phyloP scores from a whole-genome alignment of 1,140 invertebrate species.

The Gryllus bimaculatus region DNA sequence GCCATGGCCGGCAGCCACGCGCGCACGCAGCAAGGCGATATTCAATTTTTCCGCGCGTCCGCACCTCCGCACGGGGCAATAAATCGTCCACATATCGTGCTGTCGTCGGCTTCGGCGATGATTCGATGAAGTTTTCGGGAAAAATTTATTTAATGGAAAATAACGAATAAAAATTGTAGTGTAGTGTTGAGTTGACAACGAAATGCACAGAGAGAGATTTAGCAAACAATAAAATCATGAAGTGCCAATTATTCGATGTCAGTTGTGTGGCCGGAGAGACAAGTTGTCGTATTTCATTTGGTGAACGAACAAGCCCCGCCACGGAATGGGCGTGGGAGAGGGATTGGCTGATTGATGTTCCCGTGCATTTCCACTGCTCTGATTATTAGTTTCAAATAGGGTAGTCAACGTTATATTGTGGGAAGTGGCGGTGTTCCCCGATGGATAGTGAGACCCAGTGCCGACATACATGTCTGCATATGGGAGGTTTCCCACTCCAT shows the following conservation, averaged over 20 bases:
- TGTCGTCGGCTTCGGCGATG: not conserved
- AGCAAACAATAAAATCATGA: not conserved
- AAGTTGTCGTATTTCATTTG: conserved; percentile 1
- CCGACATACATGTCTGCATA: too few species aligned
- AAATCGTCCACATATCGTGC: not conserved
- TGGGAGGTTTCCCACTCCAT: too few species aligned
- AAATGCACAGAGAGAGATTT: not conserved
- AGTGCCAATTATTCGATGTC: not conserved
- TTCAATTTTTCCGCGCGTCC: not conserved
- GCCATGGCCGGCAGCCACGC: not conserved
- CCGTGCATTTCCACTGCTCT: too few species aligned
- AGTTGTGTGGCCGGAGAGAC: not conserved
- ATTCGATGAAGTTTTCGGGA: conserved; percentile 1
- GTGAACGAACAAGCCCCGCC: not conserved
- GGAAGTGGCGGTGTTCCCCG: not conserved
- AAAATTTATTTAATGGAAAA: conserved; percentile 3
- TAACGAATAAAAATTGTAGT: not conserved
- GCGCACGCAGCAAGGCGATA: not conserved
- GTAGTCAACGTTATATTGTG: not conserved
- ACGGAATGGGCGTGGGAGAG: not conserved
- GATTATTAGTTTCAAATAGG: too few species aligned
- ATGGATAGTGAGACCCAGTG: too few species aligned
- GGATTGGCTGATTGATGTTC: not conserved
- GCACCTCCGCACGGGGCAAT: not conserved
- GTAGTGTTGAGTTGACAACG: not conserved